A percentile compares a stretch with the other conserved stretches of the same genome.
Conservation (phyloP, 2,113 vertebrate species). For the Propithecus coquereli region DNA sequence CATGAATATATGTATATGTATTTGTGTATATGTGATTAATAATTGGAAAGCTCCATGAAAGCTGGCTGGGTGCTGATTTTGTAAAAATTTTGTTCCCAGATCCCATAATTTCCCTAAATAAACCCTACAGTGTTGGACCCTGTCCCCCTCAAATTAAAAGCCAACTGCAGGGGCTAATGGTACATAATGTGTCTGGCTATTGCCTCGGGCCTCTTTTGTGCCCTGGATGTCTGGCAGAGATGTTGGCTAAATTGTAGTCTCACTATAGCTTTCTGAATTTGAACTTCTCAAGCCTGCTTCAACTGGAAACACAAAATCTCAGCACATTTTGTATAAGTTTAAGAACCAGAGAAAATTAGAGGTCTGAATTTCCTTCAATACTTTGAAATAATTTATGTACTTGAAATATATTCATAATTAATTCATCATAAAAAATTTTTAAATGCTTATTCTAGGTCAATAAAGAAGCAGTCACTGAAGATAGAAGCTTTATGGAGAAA, state of each 20-base stretch:
- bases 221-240: neutral
- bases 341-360: neutral
- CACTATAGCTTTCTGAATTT: neutral
- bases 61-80: neutral
- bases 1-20: neutral
- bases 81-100: neutral
- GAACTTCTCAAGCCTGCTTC: neutral
- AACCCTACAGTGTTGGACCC: neutral
- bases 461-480: neutral
- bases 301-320: neutral
- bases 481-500: neutral
- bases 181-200: accelerated
- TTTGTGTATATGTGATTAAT: neutral
- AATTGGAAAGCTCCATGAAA: neutral
- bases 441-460: neutral
- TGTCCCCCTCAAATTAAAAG: neutral
- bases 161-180: neutral
- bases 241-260: neutral
- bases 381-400: neutral
- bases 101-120: neutral
- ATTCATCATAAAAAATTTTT: neutral
- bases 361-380: neutral
- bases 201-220: neutral
- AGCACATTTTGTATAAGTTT: neutral
- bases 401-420: conserved; percentile 4